phyloP scores from a whole-genome alignment of 2,797 vertebrate species.

The Alectoris magna region DNA sequence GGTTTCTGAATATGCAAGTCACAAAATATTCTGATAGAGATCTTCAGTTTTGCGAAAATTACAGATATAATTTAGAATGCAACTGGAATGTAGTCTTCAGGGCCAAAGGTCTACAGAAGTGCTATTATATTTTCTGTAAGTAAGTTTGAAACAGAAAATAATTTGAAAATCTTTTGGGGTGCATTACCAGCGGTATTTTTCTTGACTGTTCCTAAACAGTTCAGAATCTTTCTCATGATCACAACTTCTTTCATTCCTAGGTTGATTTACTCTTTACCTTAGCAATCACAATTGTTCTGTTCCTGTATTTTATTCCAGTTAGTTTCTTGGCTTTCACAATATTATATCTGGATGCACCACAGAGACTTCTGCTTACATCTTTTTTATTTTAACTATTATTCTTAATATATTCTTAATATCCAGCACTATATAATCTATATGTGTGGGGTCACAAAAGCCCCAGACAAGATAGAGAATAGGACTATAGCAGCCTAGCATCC shows the following conservation, averaged over 20 bases:
- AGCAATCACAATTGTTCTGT: background rate
- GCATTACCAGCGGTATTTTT: background rate
- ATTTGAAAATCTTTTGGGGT: background rate
- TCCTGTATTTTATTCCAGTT: background rate
- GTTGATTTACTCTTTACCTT: background rate
- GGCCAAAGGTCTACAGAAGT: background rate
- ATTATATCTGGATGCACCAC: conserved; percentile 19
- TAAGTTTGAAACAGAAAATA: background rate
- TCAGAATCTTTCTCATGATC: background rate
- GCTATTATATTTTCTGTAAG: background rate
- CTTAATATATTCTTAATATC: background rate
- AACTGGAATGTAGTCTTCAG: background rate
- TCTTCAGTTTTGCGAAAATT: background rate
- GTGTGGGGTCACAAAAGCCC: background rate
- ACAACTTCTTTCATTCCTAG: background rate
- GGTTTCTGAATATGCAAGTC: background rate
- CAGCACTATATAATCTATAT: background rate
- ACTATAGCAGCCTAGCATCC: background rate
- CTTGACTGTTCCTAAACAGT: background rate
- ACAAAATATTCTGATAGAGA: background rate
- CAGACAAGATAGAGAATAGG: background rate
- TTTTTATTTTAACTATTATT: background rate
- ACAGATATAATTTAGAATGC: background rate
- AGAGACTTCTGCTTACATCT: background rate
- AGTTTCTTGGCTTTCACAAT: background rate